Conservation (phyloP, 2,888 invertebrate genomes). For the Diploptera punctata region DNA sequence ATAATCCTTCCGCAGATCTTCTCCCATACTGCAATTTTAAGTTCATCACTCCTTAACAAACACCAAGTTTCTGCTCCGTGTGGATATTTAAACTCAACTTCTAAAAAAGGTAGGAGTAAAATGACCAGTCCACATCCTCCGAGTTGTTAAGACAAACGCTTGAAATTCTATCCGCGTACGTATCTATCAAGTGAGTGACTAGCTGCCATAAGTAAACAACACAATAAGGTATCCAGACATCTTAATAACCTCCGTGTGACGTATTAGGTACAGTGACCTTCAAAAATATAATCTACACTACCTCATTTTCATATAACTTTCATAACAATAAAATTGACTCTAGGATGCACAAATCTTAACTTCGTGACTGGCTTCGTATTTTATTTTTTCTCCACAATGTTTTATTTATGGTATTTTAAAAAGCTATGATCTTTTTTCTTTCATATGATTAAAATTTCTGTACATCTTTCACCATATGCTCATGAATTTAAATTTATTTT, state of each 20-base stretch:
- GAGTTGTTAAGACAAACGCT: neutral
- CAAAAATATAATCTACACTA: neutral
- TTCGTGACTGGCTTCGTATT: neutral
- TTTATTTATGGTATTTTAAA: neutral
- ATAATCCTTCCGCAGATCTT: no score
- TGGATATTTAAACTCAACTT: no score
- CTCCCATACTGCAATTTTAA: no score
- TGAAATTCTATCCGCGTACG: constrained; percentile 32
- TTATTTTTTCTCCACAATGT: neutral
- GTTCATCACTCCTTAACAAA: no score
- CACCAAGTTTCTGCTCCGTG: no score
- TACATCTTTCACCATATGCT: neutral
- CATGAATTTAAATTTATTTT: neutral
- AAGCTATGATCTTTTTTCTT: neutral
- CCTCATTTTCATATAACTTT: constrained; percentile 7
- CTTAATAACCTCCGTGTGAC: constrained; percentile 6
- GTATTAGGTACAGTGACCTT: constrained; percentile 16
- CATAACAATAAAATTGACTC: constrained; percentile 15
- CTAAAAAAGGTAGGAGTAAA: no score
- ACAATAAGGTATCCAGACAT: constrained; percentile 24
- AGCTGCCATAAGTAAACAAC: constrained; percentile 29
- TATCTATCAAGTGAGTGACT: constrained; percentile 27
- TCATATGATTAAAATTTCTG: neutral
- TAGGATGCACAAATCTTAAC: neutral
- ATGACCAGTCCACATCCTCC: constrained; percentile 18